Conservation (phyloP, 2,113 vertebrate genomes). For the Rhynchomys soricoides region DNA sequence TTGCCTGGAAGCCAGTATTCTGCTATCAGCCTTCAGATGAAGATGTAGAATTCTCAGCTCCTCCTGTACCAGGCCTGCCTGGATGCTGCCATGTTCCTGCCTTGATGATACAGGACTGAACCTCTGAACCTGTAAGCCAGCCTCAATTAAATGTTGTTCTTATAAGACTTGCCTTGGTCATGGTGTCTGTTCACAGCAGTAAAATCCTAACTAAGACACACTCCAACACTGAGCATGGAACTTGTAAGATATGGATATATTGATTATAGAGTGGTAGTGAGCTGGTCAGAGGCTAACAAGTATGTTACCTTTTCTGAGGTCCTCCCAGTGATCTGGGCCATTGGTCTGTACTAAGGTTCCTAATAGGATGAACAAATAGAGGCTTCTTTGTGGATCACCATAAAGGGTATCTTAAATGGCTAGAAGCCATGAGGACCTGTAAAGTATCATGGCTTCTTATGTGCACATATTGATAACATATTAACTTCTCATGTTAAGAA, state of each 20-base stretch:
- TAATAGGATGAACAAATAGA: background rate
- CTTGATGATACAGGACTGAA: too few relatives aligned
- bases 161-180: too few relatives aligned
- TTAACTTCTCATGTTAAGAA: background rate
- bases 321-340: background rate
- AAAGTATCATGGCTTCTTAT: too few relatives aligned
- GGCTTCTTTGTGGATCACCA: background rate
- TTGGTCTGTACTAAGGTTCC: background rate
- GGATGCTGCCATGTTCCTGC: too few relatives aligned
- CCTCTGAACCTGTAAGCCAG: too few relatives aligned
- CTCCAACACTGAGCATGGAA: fast-evolving
- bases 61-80: too few relatives aligned
- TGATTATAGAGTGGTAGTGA: background rate
- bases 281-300: fast-evolving
- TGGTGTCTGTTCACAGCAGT: too few relatives aligned
- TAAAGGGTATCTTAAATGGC: background rate
- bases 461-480: background rate
- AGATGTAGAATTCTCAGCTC: too few relatives aligned
- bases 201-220: background rate
- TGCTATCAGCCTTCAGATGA: too few relatives aligned
- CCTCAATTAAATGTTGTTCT: too few relatives aligned
- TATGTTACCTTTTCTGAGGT: too few relatives aligned
- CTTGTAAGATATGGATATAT: background rate
- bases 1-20: too few relatives aligned
- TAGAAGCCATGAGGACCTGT: background rate